A percentile compares a stretch with the other conserved stretches of the same genome.
phyloP scores from a whole-genome alignment of 2,113 vertebrate species.

The Microtus pennsylvanicus region DNA sequence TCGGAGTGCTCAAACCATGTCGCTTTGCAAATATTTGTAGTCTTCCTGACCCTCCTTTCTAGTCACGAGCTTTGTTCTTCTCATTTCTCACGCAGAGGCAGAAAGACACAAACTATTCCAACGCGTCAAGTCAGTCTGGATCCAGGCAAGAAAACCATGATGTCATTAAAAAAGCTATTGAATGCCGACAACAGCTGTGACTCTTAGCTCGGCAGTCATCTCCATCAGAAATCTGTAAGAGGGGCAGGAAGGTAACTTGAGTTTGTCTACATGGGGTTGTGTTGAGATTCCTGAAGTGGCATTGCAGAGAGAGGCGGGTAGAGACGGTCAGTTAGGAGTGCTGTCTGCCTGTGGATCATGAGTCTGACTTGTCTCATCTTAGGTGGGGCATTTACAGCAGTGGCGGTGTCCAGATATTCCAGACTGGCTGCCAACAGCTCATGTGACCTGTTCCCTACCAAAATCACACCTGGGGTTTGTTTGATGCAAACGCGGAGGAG shows the following conservation, averaged over 20 bases:
- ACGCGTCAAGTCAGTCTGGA: neutral
- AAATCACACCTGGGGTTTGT: neutral
- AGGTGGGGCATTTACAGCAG: accelerated
- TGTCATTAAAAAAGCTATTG: neutral
- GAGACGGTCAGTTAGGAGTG: accelerated
- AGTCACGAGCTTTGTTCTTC: neutral
- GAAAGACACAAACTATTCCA: neutral
- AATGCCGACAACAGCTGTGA: neutral
- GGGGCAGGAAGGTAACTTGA: neutral
- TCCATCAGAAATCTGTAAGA: neutral
- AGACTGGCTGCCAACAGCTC: accelerated
- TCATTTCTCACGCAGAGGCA: neutral
- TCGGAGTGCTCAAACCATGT: conserved; percentile 16
- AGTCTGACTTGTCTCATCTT: neutral
- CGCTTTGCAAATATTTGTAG: conserved; percentile 64
- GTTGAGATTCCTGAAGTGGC: too few species aligned
- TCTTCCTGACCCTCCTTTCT: conserved; percentile 11
- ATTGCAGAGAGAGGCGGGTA: accelerated
- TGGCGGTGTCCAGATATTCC: accelerated
- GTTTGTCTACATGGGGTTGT: accelerated
- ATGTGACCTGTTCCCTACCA: neutral
- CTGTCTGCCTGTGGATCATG: accelerated
- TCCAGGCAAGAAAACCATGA: neutral
- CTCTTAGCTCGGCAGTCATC: neutral
- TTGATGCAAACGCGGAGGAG: neutral